Percentiles rank a stretch among this genome's conserved stretches.
phyloP scores from a whole-genome alignment of 2,797 vertebrate genomes.

The Monodelphis domestica region DNA sequence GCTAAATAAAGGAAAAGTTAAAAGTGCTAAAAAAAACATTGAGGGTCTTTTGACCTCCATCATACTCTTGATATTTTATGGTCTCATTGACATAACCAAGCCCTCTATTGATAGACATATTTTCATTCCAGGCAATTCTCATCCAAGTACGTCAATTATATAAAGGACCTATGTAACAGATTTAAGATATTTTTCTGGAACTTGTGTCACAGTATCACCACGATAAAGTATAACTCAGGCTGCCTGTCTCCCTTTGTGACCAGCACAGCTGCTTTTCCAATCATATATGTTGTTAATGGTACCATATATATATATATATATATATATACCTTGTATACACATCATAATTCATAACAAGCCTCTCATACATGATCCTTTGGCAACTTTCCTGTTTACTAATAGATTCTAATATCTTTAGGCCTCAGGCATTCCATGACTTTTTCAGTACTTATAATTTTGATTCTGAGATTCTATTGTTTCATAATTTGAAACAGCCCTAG shows the following conservation, averaged over 20 bases:
- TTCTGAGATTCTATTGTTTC: neutral
- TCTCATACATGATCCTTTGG: neutral
- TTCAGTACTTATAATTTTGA: neutral
- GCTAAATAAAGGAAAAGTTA: neutral
- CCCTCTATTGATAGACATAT: neutral
- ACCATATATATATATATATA: too few species aligned
- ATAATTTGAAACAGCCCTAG: neutral
- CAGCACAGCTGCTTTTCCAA: neutral
- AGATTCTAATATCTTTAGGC: neutral
- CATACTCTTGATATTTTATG: neutral
- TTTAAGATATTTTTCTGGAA: neutral
- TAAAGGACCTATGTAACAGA: neutral
- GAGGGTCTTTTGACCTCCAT: neutral
- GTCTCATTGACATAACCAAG: neutral
- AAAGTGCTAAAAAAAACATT: neutral
- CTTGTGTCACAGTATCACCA: neutral
- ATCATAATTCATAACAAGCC: neutral
- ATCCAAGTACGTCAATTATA: neutral
- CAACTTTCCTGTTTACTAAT: neutral
- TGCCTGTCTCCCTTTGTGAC: neutral
- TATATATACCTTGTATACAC: neutral
- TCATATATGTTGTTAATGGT: neutral
- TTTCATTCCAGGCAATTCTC: neutral
- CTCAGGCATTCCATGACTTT: neutral
- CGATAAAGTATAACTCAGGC: neutral